Evolutionary conservation across 2,888 invertebrate genomes (phyloP).

Genomic region (Sarcophaga variegata): DNA sequence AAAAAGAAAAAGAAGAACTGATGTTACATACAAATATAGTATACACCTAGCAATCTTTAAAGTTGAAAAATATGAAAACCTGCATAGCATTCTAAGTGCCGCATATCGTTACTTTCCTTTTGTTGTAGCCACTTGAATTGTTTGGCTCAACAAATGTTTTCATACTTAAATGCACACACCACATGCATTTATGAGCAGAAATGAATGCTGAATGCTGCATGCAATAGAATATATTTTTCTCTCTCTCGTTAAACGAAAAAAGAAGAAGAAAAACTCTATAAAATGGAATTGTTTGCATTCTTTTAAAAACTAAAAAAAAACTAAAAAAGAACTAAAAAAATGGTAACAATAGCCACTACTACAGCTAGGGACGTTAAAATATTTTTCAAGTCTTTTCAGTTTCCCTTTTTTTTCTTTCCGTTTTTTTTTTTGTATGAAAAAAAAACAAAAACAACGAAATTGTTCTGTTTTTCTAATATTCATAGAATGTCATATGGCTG

Average conservation of each 20-base stretch:
- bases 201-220: no score
- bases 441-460: background rate
- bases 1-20: no score
- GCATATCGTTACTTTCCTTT: background rate
- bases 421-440: constrained; percentile 25
- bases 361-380: background rate
- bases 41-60: no score
- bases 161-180: constrained; percentile 59
- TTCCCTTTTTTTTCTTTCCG: constrained; percentile 11
- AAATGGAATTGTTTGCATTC: constrained; percentile 54
- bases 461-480: constrained; percentile 40
- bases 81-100: no score
- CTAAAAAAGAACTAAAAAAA: background rate
- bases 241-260: background rate
- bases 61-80: no score
- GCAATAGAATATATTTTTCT: background rate
- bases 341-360: constrained; percentile 8
- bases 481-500: constrained; percentile 56
- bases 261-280: constrained; percentile 22
- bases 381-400: background rate
- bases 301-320: constrained; percentile 32
- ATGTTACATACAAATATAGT: no score
- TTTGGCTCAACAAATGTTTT: constrained; percentile 66
- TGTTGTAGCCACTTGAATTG: constrained; percentile 31
- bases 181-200: constrained; percentile 34